Conservation (phyloP, 2,888 invertebrate genomes). For the Galerucella pusilla region DNA sequence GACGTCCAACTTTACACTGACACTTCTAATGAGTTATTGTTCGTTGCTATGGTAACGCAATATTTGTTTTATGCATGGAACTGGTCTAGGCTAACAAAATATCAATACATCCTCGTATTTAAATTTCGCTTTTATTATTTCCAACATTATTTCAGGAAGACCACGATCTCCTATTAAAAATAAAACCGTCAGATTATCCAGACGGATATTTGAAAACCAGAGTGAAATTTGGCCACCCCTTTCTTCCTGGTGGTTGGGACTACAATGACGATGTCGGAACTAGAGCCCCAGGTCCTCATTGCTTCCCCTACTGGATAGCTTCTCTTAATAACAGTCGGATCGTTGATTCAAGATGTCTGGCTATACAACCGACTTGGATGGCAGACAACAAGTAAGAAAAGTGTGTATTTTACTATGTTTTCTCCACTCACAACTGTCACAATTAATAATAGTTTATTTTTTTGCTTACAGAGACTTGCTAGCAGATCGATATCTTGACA, state of each 20-base stretch:
- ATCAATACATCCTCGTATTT: too few species aligned
- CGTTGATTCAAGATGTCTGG: slow-evolving; percentile 76
- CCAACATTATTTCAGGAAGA: slow-evolving; percentile 61
- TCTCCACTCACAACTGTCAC: not conserved
- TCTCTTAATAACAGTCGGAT: slow-evolving; percentile 71
- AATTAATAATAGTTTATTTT: slow-evolving; percentile 12
- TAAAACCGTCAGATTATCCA: slow-evolving; percentile 60
- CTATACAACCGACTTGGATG: slow-evolving; percentile 90
- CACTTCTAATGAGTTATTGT: too few species aligned
- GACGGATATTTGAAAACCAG: slow-evolving; percentile 68
- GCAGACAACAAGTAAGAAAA: slow-evolving; percentile 68
- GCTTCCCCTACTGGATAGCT: slow-evolving; percentile 78
- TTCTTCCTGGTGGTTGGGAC: slow-evolving; percentile 73
- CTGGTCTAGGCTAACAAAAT: too few species aligned
- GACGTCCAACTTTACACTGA: too few species aligned
- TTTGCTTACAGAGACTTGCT: slow-evolving; percentile 66
- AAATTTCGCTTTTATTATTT: too few species aligned
- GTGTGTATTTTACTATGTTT: slow-evolving; percentile 7
- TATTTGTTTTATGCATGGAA: too few species aligned
- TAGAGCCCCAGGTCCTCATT: slow-evolving; percentile 66
- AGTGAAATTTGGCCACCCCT: slow-evolving; percentile 68
- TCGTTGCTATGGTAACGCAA: too few species aligned
- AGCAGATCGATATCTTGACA: slow-evolving; percentile 71
- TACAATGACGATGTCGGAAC: slow-evolving; percentile 58
- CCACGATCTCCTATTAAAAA: slow-evolving; percentile 62